Conservation (phyloP, 1,140 invertebrate species). For the Drosophila mojavensis region DNA sequence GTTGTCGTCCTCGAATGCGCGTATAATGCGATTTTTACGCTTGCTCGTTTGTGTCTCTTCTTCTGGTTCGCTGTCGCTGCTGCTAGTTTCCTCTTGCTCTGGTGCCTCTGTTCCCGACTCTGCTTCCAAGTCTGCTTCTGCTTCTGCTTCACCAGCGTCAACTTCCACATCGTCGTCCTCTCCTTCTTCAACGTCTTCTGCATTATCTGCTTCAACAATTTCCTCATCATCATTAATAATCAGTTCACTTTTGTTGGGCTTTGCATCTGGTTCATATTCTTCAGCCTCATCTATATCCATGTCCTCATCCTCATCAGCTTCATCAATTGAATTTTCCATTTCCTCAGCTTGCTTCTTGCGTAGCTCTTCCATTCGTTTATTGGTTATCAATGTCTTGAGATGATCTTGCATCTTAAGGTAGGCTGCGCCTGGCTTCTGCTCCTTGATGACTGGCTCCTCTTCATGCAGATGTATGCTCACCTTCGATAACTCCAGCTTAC, state of each 20-base stretch:
- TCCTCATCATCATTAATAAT: conserved; percentile 67
- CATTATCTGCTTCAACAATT: conserved; percentile 69
- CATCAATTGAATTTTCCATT: conserved; percentile 49
- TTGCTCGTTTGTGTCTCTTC: conserved; percentile 23
- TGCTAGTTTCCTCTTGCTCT: conserved; percentile 46
- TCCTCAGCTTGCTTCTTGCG: conserved; percentile 85
- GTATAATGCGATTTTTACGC: conserved; percentile 73
- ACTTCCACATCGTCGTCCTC: conserved; percentile 5
- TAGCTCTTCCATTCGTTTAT: conserved; percentile 84
- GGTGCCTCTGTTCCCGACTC: conserved; percentile 55
- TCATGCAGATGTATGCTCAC: conserved; percentile 69
- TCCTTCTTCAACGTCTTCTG: conserved; percentile 59
- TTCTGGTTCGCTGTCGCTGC: conserved; percentile 33
- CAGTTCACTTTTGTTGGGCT: conserved; percentile 61
- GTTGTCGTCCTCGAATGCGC: conserved; percentile 70
- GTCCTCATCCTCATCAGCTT: conserved; percentile 50
- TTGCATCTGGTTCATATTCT: conserved; percentile 71
- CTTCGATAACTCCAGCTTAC: conserved; percentile 79
- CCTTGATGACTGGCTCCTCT: conserved; percentile 74
- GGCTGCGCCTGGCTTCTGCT: conserved; percentile 86
- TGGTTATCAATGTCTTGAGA: conserved; percentile 86
- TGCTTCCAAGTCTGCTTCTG: conserved; percentile 6
- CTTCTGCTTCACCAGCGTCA: conserved; percentile 16
- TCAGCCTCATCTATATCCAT: conserved; percentile 62
- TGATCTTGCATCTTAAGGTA: conserved; percentile 86